Conservation (phyloP, 2,797 vertebrate species). For the Sebastiscus tertius region DNA sequence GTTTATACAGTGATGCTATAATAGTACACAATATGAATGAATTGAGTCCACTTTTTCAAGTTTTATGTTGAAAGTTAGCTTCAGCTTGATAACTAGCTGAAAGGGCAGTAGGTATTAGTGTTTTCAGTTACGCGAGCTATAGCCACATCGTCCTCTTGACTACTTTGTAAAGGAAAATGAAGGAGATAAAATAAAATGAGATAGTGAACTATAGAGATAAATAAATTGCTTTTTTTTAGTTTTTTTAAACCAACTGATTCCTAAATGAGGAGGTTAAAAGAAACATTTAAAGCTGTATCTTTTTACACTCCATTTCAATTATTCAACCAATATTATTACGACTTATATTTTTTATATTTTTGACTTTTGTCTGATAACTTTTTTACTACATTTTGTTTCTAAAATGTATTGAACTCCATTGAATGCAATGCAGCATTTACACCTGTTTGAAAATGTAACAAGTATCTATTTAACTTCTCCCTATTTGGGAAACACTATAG, state of each 20-base stretch:
- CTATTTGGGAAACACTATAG: not conserved
- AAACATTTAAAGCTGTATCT: not conserved
- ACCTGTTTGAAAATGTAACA: not conserved
- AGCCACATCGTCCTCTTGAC: too few relatives aligned
- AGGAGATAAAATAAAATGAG: too few relatives aligned
- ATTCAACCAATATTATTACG: not conserved
- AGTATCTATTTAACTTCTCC: not conserved
- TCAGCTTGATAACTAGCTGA: rapidly evolving
- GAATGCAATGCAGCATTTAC: not conserved
- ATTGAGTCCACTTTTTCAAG: too few relatives aligned
- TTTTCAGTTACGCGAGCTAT: too few relatives aligned
- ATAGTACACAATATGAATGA: too few relatives aligned
- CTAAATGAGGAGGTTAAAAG: not conserved
- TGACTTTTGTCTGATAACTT: not conserved
- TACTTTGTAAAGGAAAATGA: too few relatives aligned
- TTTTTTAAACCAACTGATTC: not conserved
- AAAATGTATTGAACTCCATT: not conserved
- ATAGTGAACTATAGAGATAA: too few relatives aligned
- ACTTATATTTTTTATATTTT: not conserved
- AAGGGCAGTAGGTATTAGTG: too few relatives aligned
- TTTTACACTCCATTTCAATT: not conserved
- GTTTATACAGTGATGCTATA: too few relatives aligned
- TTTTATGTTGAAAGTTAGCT: too few relatives aligned
- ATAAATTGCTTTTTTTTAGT: not conserved
- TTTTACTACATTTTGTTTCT: not conserved